Percentiles rank a stretch among this genome's conserved stretches.
These are phyloP conservation scores for Gallinago solitaria DNA, from an alignment of 2,797 vertebrate species.

Conservation along the genomic window DNA sequence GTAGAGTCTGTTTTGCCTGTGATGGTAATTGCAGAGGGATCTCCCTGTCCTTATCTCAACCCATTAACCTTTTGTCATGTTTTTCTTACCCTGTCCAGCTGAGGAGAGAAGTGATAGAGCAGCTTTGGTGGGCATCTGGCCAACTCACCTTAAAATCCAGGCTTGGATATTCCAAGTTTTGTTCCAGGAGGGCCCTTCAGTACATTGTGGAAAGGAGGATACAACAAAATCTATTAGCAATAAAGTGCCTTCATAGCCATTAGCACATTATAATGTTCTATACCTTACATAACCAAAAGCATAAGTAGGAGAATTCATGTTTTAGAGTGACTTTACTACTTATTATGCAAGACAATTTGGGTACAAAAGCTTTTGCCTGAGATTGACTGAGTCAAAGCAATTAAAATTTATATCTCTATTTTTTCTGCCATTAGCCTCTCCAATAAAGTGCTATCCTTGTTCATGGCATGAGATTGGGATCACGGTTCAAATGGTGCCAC, in stretches of 20 bases:
- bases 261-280: not conserved
- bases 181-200: not conserved
- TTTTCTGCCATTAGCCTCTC: not conserved
- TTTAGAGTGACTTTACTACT: not conserved
- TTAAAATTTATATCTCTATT: not conserved
- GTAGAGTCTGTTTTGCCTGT: not conserved
- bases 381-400: not conserved
- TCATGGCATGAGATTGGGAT: not conserved
- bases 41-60: not conserved
- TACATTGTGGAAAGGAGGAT: not conserved
- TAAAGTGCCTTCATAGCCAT: not conserved
- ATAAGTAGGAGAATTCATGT: not conserved
- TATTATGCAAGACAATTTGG: not conserved
- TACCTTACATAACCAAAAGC: not conserved
- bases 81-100: not conserved
- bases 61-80: rapidly evolving
- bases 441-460: not conserved
- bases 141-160: not conserved
- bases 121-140: not conserved
- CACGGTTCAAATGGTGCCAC: not conserved
- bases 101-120: not conserved
- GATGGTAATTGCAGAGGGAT: not conserved
- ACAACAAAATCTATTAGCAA: not conserved
- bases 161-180: not conserved
- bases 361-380: not conserved